Evolutionary conservation across 2,888 invertebrate genomes (phyloP), one percentile per base, ranked within the genome.

Genomic region (Tenthredo amoena): DNA sequence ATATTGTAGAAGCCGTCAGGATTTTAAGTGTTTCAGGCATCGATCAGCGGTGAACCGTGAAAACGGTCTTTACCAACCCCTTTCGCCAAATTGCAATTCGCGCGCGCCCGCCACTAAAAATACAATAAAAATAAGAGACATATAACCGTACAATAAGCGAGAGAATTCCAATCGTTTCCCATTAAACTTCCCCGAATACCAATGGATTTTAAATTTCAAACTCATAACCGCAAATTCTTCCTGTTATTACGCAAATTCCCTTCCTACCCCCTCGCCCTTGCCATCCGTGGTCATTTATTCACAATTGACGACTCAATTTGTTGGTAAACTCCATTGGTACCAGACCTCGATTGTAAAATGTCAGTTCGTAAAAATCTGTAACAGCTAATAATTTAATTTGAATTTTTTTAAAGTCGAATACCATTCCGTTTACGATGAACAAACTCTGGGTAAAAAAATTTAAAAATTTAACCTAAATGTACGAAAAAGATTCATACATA

Each of bases 401-500:
- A 4, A 4, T 15, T 47, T 34, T 68, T 68, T 26, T 15, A 34
- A 10, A 76, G 18, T 76, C 21, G 26, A 47, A 40, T n/a, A 37
- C 4, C 12, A 47, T 50, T n/a, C 18, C 4, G 50, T 18, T 50
- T 50, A 50, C 50, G 18, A 18, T 50, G 50, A 50, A 18, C 50
- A 18, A n/a, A 5, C 12, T 12, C 50, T 12, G 2, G 5, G 5
- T 18, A 50, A 18, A 18, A 6, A 50, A 26, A 31, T 4, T 4
- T 0, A 26, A 47, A 43, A 15, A 47, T 26, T 47, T 10, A 55
- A 50, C 34, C 77, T 18, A n/a, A 43, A 72, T 2, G n/a, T 74
- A 21, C 10, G 21, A 26, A 74, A 26, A 47, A 26, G 26, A 90
- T 90, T 92, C 91, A 92, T 92, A 91, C 91, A 92, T 91, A 91